phyloP scores from a whole-genome alignment of 2,888 invertebrate species.

The Tiliacea aurago region DNA sequence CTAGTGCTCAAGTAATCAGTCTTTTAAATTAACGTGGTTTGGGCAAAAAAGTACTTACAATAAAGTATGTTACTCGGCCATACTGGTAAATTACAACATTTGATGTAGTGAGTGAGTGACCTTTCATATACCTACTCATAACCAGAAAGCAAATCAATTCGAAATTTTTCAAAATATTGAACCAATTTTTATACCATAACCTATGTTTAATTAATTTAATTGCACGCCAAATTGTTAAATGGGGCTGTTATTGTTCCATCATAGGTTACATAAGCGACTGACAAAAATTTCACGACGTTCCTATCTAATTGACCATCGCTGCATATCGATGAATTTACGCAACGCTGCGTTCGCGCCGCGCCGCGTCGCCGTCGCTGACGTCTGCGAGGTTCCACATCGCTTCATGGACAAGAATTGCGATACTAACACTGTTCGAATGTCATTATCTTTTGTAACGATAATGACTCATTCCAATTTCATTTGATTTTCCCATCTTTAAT shows the following conservation, averaged over 20 bases:
- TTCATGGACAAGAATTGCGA: constrained; percentile 55
- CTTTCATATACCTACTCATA: constrained; percentile 23
- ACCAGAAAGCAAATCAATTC: constrained; percentile 21
- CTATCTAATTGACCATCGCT: constrained; percentile 78
- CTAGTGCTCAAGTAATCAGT: constrained; percentile 36
- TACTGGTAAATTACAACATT: constrained; percentile 41
- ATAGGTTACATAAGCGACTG: constrained; percentile 74
- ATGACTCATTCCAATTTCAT: constrained; percentile 35
- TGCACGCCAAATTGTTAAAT: constrained; percentile 33
- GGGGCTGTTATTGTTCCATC: constrained; percentile 69
- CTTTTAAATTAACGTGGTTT: constrained; percentile 37
- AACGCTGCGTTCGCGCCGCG: constrained; percentile 67
- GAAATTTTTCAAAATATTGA: constrained; percentile 10
- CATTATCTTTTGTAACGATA: constrained; percentile 44
- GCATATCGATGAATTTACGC: constrained; percentile 83
- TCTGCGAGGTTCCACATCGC: constrained; percentile 59
- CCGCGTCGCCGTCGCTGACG: constrained; percentile 58
- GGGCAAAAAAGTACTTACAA: constrained; percentile 17
- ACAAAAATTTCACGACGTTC: constrained; percentile 73
- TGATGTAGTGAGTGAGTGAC: constrained; percentile 27
- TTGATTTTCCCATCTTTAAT: constrained; percentile 13
- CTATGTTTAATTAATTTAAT: constrained; percentile 9
- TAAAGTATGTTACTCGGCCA: constrained; percentile 37
- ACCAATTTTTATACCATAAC: neutral
- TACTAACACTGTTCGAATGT: constrained; percentile 49